Evolutionary conservation across 1,140 invertebrate species (phyloP), one percentile per base, ranked within the genome.

Genomic region (Scaptomyza graminum): DNA sequence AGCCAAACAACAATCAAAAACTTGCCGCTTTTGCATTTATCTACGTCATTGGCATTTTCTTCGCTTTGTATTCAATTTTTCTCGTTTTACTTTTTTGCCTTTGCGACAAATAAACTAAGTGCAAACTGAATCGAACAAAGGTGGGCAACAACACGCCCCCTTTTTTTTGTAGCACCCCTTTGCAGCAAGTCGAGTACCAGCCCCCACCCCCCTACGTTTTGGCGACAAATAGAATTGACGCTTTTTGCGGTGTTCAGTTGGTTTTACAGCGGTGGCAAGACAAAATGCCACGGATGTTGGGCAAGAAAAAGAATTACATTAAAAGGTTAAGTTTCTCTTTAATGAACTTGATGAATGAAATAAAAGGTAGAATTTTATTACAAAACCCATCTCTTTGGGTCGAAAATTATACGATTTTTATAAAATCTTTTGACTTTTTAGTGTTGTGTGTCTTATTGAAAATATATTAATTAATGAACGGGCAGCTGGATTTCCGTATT

Each of bases 21-120:
- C 79, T 82, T 79, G 79, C 83, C 72, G 69, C 64, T 88, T 77
- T 87, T 87, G 82, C 82, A 87, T 87, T 87, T 87, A 88, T 87
- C 82, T 70, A 82, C 67, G 83, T 87, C 82, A 88, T 82, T 88
- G 74, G 64, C 75, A 57, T 78, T 88, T 88, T 82, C 83, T 88
- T 87, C 78, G 79, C 78, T 79, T 82, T 87, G 70, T 88, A 34
- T 87, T 88, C 70, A 82, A 87, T 85, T 85, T 85, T 75, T 85
- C 1, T 72, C 68, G n/a, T 78, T 68, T 66, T 49, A 61, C n/a
- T n/a, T 47, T 46, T 16, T 44, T 49, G 25, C 63, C 47, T 56
- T 60, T 63, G 61, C 47, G 56, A 55, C 83, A 87, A 87, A 87
- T 87, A 88, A 87, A 87, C 82, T 87, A 87, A 87, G 82, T 87